These are phyloP conservation scores for Synchiropus splendidus DNA, from an alignment of 2,113 vertebrate species.

Conservation along the genomic window DNA sequence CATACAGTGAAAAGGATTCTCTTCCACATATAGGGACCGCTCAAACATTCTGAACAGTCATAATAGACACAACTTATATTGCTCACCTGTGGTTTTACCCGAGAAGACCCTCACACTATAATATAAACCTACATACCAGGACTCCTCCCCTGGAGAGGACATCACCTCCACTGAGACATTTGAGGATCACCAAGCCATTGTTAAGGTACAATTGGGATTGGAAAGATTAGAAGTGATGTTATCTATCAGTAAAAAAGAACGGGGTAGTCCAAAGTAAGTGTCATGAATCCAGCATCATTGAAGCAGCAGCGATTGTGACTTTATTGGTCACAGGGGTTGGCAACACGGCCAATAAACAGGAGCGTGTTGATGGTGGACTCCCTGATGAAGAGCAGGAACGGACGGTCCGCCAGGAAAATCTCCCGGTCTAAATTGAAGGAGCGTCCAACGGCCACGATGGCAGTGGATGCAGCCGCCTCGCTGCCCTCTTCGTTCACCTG, in stretches of 20 bases:
- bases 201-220: too few relatives aligned
- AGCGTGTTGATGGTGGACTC: conserved; percentile 81
- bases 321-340: conserved; percentile 68
- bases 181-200: too few relatives aligned
- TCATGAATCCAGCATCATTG: background rate
- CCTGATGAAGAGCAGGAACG: conserved; percentile 87
- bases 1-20: too few relatives aligned
- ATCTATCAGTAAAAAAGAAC: background rate
- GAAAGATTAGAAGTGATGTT: too few relatives aligned
- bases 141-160: too few relatives aligned
- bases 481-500: conserved; percentile 97
- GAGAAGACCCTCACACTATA: too few relatives aligned
- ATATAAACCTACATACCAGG: too few relatives aligned
- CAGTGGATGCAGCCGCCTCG: conserved; percentile 75
- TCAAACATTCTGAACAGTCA: too few relatives aligned
- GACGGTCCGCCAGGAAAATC: conserved; percentile 76
- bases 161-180: too few relatives aligned
- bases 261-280: background rate
- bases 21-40: too few relatives aligned
- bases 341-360: conserved; percentile 83
- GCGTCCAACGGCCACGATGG: conserved; percentile 67
- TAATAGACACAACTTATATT: too few relatives aligned
- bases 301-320: background rate
- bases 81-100: too few relatives aligned
- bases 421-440: conserved; percentile 71